Base-by-base conservation (phyloP, 2,888 invertebrate genomes). In the Epinotia demarniana region DNA sequence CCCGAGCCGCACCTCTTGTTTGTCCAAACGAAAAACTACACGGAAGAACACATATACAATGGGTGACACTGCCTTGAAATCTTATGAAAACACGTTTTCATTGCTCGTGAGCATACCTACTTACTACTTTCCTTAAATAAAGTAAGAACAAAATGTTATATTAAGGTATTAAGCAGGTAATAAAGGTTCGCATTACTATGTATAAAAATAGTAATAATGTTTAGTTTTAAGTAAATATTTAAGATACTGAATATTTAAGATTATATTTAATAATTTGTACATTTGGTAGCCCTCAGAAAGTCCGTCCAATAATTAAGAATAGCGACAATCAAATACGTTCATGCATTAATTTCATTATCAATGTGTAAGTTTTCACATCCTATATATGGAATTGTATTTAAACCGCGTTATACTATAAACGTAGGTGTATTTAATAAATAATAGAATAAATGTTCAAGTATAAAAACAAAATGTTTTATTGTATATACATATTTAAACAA, bases 251-350 rank as follows among this genome's bases (percentile, higher is more conserved):
- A 16, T 60, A n/a, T n/a, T n/a, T n/a, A n/a, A n/a, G n/a, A n/a
- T n/a, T n/a, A 12, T 33, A 61, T 46, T 68, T 57, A 27, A 61
- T 76, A 72, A 73, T 82, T 69, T 85, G 87, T 84, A 87, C 83
- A 82, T 78, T 70, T 73, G 79, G 81, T 81, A 86, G 78, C 90
- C 91, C 79, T 90, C 90, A 92, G 91, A 81, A 76, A 88, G 78
- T 91, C 92, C 92, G 92, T 92, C 92, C 92, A 90, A 81, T 88
- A 85, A 75, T 81, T 83, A 81, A 83, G 80, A 39, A 72, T 60
- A 60, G 46, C 12, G 58, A 57, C 55, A 39, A 67, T 60, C 23
- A 43, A 60, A 46, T 23, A 19, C 79, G 72, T 77, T 78, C 73
- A 5, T 53, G 13, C 53, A 63, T 71, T 27, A 66, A 68, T 13